Base-by-base conservation (phyloP, 2,888 invertebrate species). In the Ceriagrion tenellum region DNA sequence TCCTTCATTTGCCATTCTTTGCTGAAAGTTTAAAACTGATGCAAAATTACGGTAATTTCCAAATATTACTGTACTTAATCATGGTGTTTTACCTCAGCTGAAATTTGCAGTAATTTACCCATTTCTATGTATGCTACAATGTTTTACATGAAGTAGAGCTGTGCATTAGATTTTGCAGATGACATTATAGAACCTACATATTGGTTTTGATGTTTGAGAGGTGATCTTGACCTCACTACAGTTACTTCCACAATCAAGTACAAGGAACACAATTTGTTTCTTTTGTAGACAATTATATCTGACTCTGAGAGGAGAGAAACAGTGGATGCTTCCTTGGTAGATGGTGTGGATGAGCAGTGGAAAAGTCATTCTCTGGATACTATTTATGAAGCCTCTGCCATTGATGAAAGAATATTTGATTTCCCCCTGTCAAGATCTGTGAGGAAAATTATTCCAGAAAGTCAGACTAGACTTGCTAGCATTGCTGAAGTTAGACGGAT, bases 381-480 rank as follows among this genome's bases (percentile, higher is more conserved):
- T 13, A 81, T 81, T 81, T 35, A 81, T 81, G 81, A 81, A 81
- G 81, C 26, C 18, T 13, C 81, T 81, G 10, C 35, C 8, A 81
- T 81, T 35, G 81, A 81, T 81, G 81, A 81, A 81, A 30, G 81
- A 81, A 81, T 81, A 35, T 81, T 81, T 81, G 81, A 81, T 8
- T 81, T 35, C 16, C 81, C 81, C 35, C 81, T 81, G 16, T 13
- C 81, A 81, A 30, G 35, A 81, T 81, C 81, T 3, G 35, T 35
- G 18, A 81, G 81, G 26, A 30, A 35, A 81, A 35, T 81, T 35
- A 81, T 81, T 81, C 35, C 81, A 0, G 81, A 81, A 81, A 81
- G 35, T 16, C 12, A 35, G 18, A 16, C 81, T 13, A 81, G 81
- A 26, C 81, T 81, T 16, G 12, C 30, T 16, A 35, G 81, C 30